Evolutionary conservation across 2,888 invertebrate species (phyloP), one percentile per base, ranked within the genome.

Genomic region (Graphium colonna): DNA sequence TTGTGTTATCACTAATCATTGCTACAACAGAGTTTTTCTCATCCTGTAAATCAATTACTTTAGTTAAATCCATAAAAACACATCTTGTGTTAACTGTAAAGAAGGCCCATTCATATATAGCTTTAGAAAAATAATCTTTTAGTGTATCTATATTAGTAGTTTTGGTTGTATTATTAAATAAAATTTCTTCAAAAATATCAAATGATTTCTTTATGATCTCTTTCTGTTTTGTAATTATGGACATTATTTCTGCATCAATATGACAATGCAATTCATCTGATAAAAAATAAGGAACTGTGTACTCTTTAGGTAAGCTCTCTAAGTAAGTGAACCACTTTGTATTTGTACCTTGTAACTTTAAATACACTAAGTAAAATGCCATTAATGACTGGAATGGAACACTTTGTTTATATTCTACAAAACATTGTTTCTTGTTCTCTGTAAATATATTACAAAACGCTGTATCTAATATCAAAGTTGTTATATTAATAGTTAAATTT

Each of bases 11-110:
- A 59, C 77, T 81, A 55, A 94, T 76, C 26, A 91, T 58, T 59
- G 70, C 73, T 21, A 83, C 69, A 17, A 86, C 67, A 15, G 84
- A 69, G 56, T 76, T 73, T 26, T 90, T 69, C 45, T 87, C 75
- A 48, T 90, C 80, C 56, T 79, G 71, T 36, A 92, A 69, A 66
- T 89, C 78, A 41, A 89, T 66, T 10, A 89, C 60, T 62, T 84
- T 85, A 7, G 80, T 74, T 59, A 89, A 71, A 68, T 94, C 91
- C 64, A 95, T 88, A 76, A 94, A 96, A 13, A 97, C 94, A 69
- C 95, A 94, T 71, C 97, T 92, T 3, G 96, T 95, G 77, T 97
- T 97, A 0, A 97, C 95, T 63, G 94, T 92, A 71, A 94, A 94
- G 86, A 95, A 97, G 9, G 95, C 94, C 95, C 95, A 96, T 66